A percentile compares a stretch with the other conserved stretches of the same genome.
Evolutionary conservation across 2,113 vertebrate genomes (phyloP).

Genomic region (Dissostichus mawsoni): DNA sequence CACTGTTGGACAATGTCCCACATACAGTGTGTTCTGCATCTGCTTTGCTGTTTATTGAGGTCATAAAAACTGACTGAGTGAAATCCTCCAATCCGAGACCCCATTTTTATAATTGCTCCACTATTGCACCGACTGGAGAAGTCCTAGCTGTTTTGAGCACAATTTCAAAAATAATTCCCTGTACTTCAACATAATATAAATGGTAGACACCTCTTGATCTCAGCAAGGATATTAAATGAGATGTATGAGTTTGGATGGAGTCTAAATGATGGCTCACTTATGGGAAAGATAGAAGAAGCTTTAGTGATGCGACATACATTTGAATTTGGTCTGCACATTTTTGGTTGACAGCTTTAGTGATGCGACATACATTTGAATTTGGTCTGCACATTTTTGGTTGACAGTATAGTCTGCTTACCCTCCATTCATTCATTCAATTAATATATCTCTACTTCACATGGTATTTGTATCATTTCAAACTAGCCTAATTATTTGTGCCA

Average conservation of each 20-base stretch:
- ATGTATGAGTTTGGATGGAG: not conserved
- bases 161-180: not conserved
- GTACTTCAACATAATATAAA: not conserved
- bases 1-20: not conserved
- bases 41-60: slow-evolving; percentile 20
- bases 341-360: not conserved
- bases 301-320: not conserved
- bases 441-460: slow-evolving; percentile 17
- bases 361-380: slow-evolving; percentile 14
- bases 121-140: not conserved
- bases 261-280: not conserved
- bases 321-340: slow-evolving; percentile 14
- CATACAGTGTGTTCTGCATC: not conserved
- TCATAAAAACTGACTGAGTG: not conserved
- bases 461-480: slow-evolving; percentile 25
- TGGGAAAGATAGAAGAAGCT: not conserved
- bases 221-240: not conserved
- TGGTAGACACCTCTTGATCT: not conserved
- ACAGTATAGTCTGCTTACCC: not conserved
- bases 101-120: slow-evolving; percentile 5
- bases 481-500: slow-evolving; percentile 54
- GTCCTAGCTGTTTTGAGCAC: slow-evolving; percentile 1
- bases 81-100: not conserved
- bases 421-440: not conserved
- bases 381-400: not conserved